Evolutionary conservation across 2,888 invertebrate genomes (phyloP), one percentile per base, ranked within the genome.

Genomic region (Apomyelois bistriatella): DNA sequence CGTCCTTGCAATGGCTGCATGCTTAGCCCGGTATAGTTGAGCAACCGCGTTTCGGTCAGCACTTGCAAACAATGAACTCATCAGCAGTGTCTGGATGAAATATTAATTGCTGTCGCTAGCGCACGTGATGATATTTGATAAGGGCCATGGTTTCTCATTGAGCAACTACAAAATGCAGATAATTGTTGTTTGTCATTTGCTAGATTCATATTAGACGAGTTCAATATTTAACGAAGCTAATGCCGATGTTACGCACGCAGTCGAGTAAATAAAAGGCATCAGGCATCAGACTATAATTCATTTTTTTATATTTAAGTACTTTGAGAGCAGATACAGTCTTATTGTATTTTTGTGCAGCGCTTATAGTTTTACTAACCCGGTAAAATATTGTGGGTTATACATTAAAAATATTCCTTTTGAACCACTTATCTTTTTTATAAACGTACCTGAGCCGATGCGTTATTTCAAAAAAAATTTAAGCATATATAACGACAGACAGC

Each of bases 11-110:
- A 60, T 55, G 58, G 65, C 71, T 71, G 70, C 72, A 72, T 67
- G 72, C 72, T 70, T 70, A 70, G 72, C 63, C 61, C 64, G 69
- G 68, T 72, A 65, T 64, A 60, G 68, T 86, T 85, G 74, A 68
- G 83, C 76, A 85, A 86, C 68, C 65, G 61, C 70, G 79, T 78
- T 81, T 83, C 77, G 78, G 79, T 77, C 72, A 66, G 59, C 70
- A 74, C 81, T 79, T 74, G 78, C 82, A 85, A 86, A 86, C 84
- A 85, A 85, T 85, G 84, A 82, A 84, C 85, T 82, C 87, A 85
- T 82, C 85, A 79, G 58, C 62, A 66, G 64, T 62, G 68, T 69
- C 76, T 75, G 66, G 70, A 71, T 70, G 78, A 70, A 76, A 77
- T 79, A 79, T 84, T 84, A 85, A 85, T 82, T 85, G 71, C 76